A percentile compares a stretch with the other conserved stretches of the same genome.
phyloP scores from a whole-genome alignment of 2,797 vertebrate species.

The Microctenopoma lineatum region DNA sequence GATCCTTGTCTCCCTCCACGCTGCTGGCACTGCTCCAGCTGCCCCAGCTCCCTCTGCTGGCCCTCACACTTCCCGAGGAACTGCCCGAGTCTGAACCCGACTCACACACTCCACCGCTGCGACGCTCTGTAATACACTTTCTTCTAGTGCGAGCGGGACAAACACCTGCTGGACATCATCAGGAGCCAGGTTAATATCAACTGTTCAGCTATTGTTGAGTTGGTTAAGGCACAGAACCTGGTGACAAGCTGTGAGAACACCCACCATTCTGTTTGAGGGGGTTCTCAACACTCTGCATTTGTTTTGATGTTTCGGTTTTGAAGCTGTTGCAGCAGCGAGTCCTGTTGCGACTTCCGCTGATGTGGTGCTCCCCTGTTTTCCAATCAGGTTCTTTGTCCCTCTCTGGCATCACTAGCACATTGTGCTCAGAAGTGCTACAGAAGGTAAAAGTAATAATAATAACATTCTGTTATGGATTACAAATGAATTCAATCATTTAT shows the following conservation, averaged over 20 bases:
- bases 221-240: not conserved
- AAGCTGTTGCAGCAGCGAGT: slow-evolving; percentile 80
- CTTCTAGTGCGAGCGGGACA: slow-evolving; percentile 78
- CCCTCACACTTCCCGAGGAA: slow-evolving; percentile 92
- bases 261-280: slow-evolving; percentile 87
- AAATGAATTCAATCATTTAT: not conserved
- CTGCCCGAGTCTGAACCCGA: slow-evolving; percentile 96
- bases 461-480: too few relatives aligned
- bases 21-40: slow-evolving; percentile 99
- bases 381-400: slow-evolving; percentile 86
- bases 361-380: slow-evolving; percentile 76
- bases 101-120: slow-evolving; percentile 88
- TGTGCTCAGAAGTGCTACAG: slow-evolving; percentile 87
- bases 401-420: slow-evolving; percentile 79
- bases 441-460: slow-evolving; percentile 6
- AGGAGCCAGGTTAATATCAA: not conserved
- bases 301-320: slow-evolving; percentile 83
- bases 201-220: not conserved
- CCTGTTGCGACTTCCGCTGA: slow-evolving; percentile 69
- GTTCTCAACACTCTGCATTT: slow-evolving; percentile 72
- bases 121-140: slow-evolving; percentile 85
- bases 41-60: slow-evolving; percentile 96
- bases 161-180: slow-evolving; percentile 62
- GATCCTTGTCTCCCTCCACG: slow-evolving; percentile 92
- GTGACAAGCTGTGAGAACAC: not conserved